Conservation (phyloP, 2,113 vertebrate genomes). For the Emydura subglobosa region DNA sequence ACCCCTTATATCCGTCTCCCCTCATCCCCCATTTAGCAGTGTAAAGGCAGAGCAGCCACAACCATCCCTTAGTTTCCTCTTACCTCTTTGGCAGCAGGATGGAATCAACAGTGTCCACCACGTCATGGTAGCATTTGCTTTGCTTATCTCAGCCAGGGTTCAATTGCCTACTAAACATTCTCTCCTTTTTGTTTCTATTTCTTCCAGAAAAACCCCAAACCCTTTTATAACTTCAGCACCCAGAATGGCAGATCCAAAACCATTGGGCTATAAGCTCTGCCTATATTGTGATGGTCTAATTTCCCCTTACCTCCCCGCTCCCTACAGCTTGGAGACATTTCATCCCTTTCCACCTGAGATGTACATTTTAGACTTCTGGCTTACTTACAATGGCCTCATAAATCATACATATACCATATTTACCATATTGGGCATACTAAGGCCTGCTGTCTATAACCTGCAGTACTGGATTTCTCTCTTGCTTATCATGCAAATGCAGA, state of each 20-base stretch:
- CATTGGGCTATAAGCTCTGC: neutral
- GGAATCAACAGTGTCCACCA: rapidly evolving
- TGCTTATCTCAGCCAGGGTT: neutral
- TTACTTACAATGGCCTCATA: too few relatives aligned
- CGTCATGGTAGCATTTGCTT: neutral
- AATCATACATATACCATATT: too few relatives aligned
- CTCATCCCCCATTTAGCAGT: neutral
- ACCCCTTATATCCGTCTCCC: neutral
- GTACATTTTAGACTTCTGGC: too few relatives aligned
- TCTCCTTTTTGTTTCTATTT: neutral
- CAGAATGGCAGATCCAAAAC: neutral
- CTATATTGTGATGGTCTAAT: neutral
- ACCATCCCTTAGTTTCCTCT: neutral
- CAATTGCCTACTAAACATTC: rapidly evolving
- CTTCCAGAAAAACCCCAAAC: neutral
- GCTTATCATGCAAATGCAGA: too few relatives aligned
- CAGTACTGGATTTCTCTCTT: too few relatives aligned
- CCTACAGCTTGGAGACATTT: too few relatives aligned
- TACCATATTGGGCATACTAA: too few relatives aligned
- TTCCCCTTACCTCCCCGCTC: too few relatives aligned
- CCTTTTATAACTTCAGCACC: neutral
- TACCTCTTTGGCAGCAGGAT: neutral
- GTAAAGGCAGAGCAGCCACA: neutral
- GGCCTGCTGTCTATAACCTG: too few relatives aligned
- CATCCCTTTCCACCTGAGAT: too few relatives aligned